A percentile compares a stretch with the other conserved stretches of the same genome.
Evolutionary conservation across 1,140 invertebrate species (phyloP).

Genomic region (Coelopa frigida): DNA sequence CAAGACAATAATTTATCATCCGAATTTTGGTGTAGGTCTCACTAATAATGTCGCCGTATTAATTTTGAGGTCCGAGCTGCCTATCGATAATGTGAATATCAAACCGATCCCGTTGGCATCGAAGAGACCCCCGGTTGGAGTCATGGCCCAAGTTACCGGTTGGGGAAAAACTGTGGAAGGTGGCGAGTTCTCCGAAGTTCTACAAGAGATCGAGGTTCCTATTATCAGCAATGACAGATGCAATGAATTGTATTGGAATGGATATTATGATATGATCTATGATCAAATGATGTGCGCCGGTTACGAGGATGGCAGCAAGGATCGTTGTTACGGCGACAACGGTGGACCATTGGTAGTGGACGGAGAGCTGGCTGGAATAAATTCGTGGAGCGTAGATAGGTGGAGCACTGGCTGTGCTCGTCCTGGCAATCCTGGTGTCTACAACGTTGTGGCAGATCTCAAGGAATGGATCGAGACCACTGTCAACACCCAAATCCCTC

Average conservation of each 20-base stretch:
- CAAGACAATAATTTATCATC: conserved; percentile 31
- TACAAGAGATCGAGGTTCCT: conserved; percentile 26
- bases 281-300: conserved; percentile 13
- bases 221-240: conserved; percentile 24
- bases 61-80: conserved; percentile 18
- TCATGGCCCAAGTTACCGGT: conserved; percentile 34
- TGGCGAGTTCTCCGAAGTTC: conserved; percentile 17
- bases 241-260: conserved; percentile 18
- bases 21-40: conserved; percentile 23
- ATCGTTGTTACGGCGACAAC: conserved; percentile 13
- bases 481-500: neutral
- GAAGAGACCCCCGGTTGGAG: conserved; percentile 22
- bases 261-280: conserved; percentile 44
- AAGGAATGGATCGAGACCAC: conserved; percentile 9
- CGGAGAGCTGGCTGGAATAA: conserved; percentile 46
- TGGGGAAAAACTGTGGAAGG: conserved; percentile 38
- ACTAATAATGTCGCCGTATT: conserved; percentile 38
- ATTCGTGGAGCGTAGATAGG: conserved; percentile 31
- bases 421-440: conserved; percentile 45
- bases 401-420: conserved; percentile 21
- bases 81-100: conserved; percentile 30
- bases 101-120: conserved; percentile 19
- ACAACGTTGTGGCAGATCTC: conserved; percentile 21
- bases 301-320: neutral
- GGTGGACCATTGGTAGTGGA: conserved; percentile 14